Conservation (phyloP, 1,140 invertebrate genomes). For the Metopolophium dirhodum region DNA sequence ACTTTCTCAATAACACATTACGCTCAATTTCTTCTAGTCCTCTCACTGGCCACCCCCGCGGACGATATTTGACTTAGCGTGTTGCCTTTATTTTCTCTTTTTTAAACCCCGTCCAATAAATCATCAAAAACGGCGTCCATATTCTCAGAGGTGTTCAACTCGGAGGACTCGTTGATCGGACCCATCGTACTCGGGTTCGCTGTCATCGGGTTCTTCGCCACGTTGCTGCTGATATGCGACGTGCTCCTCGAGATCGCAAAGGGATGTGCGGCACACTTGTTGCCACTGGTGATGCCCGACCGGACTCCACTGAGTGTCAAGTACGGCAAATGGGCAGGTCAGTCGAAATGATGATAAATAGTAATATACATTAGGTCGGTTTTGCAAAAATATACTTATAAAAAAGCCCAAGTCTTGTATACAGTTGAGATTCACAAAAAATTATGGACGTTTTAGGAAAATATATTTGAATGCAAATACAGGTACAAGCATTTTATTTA, state of each 20-base stretch:
- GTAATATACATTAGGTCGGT: not conserved
- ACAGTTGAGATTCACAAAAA: not conserved
- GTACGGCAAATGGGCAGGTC: constrained; percentile 53
- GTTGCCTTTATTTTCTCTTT: not conserved
- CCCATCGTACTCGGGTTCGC: constrained; percentile 41
- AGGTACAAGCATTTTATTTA: not conserved
- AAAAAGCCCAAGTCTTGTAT: not conserved
- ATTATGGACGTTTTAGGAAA: not conserved
- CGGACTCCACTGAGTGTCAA: not conserved
- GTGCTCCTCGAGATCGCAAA: not conserved
- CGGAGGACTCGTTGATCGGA: not conserved
- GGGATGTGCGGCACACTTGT: constrained; percentile 38
- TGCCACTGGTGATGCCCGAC: not conserved
- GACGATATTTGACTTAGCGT: not conserved
- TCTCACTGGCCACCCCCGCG: not conserved
- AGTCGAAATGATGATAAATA: not conserved
- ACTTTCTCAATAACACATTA: not conserved
- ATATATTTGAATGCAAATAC: not conserved
- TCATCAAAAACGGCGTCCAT: not conserved
- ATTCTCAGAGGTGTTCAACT: not conserved
- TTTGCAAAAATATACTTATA: not conserved
- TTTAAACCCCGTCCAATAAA: no score
- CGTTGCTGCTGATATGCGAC: not conserved
- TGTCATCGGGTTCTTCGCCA: constrained; percentile 18
- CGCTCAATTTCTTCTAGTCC: not conserved